These are phyloP conservation scores for Phylloscopus trochilus DNA, from an alignment of 2,113 vertebrate species.

Conservation along the genomic window DNA sequence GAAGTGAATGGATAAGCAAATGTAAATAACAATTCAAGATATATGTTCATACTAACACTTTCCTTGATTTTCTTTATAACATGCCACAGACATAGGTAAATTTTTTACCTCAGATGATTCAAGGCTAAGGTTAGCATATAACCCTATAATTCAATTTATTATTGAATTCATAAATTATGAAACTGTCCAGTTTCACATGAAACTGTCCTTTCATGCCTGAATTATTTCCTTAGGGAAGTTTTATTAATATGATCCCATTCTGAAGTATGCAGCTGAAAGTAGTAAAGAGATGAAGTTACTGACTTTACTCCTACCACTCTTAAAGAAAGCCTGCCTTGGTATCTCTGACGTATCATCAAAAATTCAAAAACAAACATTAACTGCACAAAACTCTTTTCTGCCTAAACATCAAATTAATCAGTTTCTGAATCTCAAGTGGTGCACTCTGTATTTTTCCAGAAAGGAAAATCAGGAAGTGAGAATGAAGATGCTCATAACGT, in stretches of 20 bases:
- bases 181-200: background rate
- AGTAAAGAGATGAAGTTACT: background rate
- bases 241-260: background rate
- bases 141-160: background rate
- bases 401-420: background rate
- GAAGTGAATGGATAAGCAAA: background rate
- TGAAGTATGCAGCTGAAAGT: background rate
- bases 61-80: background rate
- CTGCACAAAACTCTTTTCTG: background rate
- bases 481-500: background rate
- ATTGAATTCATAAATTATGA: background rate
- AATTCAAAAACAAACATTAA: background rate
- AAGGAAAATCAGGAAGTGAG: background rate
- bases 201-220: background rate
- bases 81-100: background rate
- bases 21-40: background rate
- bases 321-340: background rate
- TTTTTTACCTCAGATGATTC: background rate
- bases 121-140: background rate
- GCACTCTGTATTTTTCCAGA: background rate
- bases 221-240: background rate
- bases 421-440: background rate
- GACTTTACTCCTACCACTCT: background rate
- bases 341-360: background rate
- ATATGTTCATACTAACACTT: background rate